Evolutionary conservation across 2,113 vertebrate genomes (phyloP), one percentile per base, ranked within the genome.

Genomic region (Callorhinus ursinus): DNA sequence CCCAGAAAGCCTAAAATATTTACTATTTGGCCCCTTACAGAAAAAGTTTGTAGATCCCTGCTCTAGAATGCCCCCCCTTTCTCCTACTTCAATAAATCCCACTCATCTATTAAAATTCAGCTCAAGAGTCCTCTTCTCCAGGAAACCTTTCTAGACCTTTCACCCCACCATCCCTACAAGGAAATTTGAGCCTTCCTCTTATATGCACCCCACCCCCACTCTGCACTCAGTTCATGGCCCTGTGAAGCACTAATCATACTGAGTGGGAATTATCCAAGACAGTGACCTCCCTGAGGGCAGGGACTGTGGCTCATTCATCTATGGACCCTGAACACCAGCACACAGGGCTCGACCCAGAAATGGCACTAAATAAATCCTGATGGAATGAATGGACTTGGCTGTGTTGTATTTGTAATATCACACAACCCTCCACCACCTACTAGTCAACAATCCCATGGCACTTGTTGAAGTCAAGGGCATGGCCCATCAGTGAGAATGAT

Each of bases 1-100:
- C 26, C 46, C 67, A 46, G 7, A n/a, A 93, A 92, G 61, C 18
- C 81, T 81, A 95, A 87, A 83, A 76, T 90, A 93, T 31, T 96
- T 88, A 59, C 7, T 51, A 26, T 39, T 57, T 39, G 16, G 24
- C 49, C 51, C 39, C 82, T 33, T 59, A 85, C 1, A 69, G 42
- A 69, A 81, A 88, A 92, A n/a, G 1, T 59, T 26, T 87, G 33
- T 36, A 87, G 36, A 51, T 1, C 12, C 28, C 16, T 94, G 57
- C 9, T 42, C 22, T 90, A 59, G 57, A 84, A 96, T 7, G 4
- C 1, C 26, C 28, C 9, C 19, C 8, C 36, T 87, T 92, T 74
- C 31, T 94, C 61, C 69, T 88, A 31, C 31, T 92, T 90, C 10
- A 28, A 46, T 85, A 86, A 90, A 53, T 31, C 55, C 21, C 59